These are phyloP conservation scores for Formica aserva DNA, from an alignment of 2,888 invertebrate species.

Conservation along the genomic window DNA sequence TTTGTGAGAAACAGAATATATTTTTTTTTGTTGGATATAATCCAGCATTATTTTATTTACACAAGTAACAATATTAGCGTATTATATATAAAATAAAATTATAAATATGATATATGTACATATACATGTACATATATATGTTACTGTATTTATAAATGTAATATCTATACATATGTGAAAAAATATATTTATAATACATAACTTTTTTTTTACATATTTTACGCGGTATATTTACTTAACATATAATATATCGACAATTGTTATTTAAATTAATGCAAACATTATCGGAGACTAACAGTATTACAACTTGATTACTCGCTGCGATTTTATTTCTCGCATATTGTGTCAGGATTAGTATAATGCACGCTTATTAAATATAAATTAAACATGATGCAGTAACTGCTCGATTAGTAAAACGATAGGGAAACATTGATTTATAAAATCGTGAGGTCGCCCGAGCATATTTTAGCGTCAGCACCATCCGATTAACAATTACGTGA, in stretches of 20 bases:
- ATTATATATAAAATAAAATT: not conserved
- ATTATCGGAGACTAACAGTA: not conserved
- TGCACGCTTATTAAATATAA: not conserved
- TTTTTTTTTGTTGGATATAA: not conserved
- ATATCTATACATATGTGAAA: not conserved
- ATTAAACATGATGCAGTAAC: not conserved
- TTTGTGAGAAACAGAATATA: not conserved
- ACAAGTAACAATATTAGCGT: not conserved
- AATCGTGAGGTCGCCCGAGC: not conserved
- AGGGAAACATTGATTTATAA: slow-evolving; percentile 7
- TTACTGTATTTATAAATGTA: not conserved
- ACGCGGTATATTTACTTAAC: not conserved
- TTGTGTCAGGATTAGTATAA: not conserved
- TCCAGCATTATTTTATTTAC: not conserved
- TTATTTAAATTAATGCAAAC: not conserved
- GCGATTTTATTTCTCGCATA: not conserved
- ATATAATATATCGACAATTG: not conserved
- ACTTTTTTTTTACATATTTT: not conserved
- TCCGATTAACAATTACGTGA: slow-evolving; percentile 18
- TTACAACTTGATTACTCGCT: not conserved
- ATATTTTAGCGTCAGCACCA: slow-evolving; percentile 27
- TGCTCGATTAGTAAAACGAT: not conserved
- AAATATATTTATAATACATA: not conserved
- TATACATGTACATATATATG: not conserved
- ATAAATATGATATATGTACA: not conserved